Conservation (phyloP, 2,113 vertebrate genomes). For the Otis tarda region DNA sequence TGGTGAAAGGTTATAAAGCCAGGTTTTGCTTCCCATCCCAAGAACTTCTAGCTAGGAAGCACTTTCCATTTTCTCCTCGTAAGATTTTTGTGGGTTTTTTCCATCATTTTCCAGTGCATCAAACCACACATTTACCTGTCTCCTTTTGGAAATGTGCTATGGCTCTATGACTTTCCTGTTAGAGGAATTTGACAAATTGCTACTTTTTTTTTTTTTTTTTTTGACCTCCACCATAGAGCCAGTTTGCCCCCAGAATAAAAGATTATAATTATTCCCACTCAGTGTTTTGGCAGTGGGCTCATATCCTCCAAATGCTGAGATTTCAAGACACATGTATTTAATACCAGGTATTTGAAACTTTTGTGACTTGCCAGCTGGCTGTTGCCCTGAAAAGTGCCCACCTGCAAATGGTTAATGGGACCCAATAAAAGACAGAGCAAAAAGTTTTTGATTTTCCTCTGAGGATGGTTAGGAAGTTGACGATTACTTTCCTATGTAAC, state of each 20-base stretch:
- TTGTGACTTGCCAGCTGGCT: background rate
- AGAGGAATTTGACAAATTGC: background rate
- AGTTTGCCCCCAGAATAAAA: background rate
- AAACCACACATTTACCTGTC: background rate
- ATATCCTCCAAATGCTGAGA: background rate
- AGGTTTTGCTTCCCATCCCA: background rate
- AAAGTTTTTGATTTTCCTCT: background rate
- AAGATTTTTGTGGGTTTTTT: background rate
- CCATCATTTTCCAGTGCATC: background rate
- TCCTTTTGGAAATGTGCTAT: background rate
- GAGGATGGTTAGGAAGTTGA: background rate
- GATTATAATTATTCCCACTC: background rate
- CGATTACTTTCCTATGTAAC: background rate
- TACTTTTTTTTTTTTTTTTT: background rate
- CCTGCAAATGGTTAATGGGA: background rate
- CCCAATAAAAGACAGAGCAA: background rate
- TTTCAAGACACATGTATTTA: background rate
- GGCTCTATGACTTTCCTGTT: background rate
- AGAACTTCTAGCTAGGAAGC: background rate
- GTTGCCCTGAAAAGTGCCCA: background rate
- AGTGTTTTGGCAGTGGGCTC: background rate
- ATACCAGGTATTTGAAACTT: background rate
- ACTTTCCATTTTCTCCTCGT: background rate
- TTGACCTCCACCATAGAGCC: background rate
- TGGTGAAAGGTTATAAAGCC: background rate